Evolutionary conservation across 2,888 invertebrate genomes (phyloP).

Genomic region (Dicyrtomina minuta): DNA sequence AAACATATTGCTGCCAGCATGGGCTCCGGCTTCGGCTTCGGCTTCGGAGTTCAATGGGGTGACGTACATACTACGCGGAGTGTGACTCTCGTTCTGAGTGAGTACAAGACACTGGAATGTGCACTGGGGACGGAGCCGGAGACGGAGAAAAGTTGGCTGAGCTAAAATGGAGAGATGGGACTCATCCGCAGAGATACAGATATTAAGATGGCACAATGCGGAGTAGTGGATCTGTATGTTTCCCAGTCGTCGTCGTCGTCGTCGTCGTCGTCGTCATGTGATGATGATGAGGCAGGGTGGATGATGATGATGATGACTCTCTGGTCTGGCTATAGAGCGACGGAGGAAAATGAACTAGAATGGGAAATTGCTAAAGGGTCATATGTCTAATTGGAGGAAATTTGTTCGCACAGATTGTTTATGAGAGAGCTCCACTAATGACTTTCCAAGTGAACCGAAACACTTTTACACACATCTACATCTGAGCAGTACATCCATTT

Average conservation of each 20-base stretch:
- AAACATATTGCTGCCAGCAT: too few species aligned
- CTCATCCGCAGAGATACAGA: too few species aligned
- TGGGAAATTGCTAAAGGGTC: conserved; percentile 51
- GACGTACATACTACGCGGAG: too few species aligned
- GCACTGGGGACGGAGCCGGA: background rate
- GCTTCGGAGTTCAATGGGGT: too few species aligned
- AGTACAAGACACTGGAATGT: background rate
- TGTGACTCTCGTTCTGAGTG: too few species aligned
- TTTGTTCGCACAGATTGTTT: conserved; percentile 51
- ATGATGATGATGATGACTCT: conserved; percentile 20
- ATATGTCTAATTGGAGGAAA: conserved; percentile 53
- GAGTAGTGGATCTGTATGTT: too few species aligned
- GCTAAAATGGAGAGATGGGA: too few species aligned
- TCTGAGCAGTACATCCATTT: background rate
- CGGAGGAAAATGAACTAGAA: conserved; percentile 15
- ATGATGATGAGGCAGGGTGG: background rate
- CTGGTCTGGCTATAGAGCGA: background rate
- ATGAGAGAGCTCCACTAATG: conserved; percentile 47
- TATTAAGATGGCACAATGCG: too few species aligned
- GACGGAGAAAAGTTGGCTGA: too few species aligned
- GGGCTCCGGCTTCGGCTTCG: too few species aligned
- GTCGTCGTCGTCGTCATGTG: background rate
- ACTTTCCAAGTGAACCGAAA: conserved; percentile 38
- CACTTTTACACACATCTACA: conserved; percentile 1
- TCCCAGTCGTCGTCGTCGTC: too few species aligned